Percentiles rank a stretch among this genome's conserved stretches.
Evolutionary conservation across 2,113 vertebrate genomes (phyloP).

Genomic region (Ophthalmolycus amberensis): DNA sequence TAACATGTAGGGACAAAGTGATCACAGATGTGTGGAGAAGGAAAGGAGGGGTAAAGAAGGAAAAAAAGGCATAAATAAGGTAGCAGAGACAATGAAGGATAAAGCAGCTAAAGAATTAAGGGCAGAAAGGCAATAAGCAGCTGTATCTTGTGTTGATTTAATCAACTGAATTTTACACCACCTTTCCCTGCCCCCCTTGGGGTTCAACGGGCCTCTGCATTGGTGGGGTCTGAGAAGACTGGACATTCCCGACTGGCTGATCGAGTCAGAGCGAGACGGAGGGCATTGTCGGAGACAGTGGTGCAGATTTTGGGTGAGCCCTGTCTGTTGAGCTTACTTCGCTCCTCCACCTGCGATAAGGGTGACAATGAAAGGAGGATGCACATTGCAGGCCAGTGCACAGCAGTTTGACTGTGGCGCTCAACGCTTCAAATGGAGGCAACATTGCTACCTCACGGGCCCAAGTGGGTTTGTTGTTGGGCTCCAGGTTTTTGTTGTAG

Average conservation of each 20-base stretch:
- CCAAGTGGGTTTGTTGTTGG: slow-evolving; percentile 92
- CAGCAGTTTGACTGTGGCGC: neutral
- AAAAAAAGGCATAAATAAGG: slow-evolving; percentile 45
- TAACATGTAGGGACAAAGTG: slow-evolving; percentile 1
- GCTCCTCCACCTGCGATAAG: slow-evolving; percentile 88
- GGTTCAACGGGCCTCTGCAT: slow-evolving; percentile 94
- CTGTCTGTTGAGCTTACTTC: slow-evolving; percentile 91
- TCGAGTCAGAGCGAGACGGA: slow-evolving; percentile 85
- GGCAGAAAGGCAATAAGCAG: slow-evolving; percentile 16
- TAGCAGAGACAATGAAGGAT: slow-evolving; percentile 3
- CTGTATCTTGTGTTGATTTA: neutral
- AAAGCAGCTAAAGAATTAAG: slow-evolving; percentile 41
- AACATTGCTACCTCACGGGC: slow-evolving; percentile 87
- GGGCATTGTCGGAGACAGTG: slow-evolving; percentile 85
- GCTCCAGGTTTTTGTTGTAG: slow-evolving; percentile 88
- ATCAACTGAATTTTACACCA: slow-evolving; percentile 59
- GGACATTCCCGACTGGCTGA: slow-evolving; percentile 81
- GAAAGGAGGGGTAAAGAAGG: slow-evolving; percentile 20
- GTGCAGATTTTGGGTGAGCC: slow-evolving; percentile 90
- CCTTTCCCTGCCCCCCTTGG: slow-evolving; percentile 93
- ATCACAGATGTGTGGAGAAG: slow-evolving; percentile 22
- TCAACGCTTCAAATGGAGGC: neutral
- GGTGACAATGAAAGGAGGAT: neutral
- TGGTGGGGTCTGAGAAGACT: slow-evolving; percentile 90
- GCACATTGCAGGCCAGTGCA: neutral